These are phyloP conservation scores for Molorchus minor DNA, from an alignment of 2,888 invertebrate genomes.

Conservation along the genomic window DNA sequence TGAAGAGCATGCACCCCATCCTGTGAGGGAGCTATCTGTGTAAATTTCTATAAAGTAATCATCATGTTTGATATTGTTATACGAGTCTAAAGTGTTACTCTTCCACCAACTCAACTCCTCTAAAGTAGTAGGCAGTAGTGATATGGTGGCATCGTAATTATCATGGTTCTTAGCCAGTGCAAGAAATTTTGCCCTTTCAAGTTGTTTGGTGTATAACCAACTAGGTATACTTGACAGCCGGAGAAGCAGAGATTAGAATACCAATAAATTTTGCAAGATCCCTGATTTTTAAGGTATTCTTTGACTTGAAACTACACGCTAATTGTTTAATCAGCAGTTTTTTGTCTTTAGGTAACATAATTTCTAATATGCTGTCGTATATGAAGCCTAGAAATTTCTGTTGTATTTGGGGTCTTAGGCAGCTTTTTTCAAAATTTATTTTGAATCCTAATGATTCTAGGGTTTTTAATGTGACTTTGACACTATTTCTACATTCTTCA, in stretches of 20 bases:
- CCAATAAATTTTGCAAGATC: slow-evolving; percentile 39
- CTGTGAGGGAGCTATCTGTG: slow-evolving; percentile 40
- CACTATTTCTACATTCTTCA: not conserved
- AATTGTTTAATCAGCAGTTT: not conserved
- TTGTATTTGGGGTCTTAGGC: not conserved
- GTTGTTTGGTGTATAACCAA: slow-evolving; percentile 22
- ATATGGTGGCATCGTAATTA: slow-evolving; percentile 10
- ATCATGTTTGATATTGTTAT: slow-evolving; percentile 24
- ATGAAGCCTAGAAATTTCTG: slow-evolving; percentile 4
- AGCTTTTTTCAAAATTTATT: not conserved
- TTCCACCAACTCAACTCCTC: slow-evolving; percentile 39
- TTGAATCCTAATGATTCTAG: not conserved
- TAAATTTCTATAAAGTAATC: slow-evolving; percentile 41
- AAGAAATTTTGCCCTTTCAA: slow-evolving; percentile 24
- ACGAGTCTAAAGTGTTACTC: slow-evolving; percentile 21
- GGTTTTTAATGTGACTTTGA: no score
- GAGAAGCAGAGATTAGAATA: slow-evolving; percentile 37
- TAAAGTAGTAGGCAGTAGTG: not conserved
- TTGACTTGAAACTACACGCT: not conserved
- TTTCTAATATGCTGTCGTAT: not conserved
- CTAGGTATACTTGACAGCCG: slow-evolving; percentile 41
- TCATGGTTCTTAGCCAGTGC: not conserved
- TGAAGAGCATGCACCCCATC: slow-evolving; percentile 43
- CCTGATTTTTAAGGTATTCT: slow-evolving; percentile 11
- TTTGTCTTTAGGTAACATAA: not conserved